Evolutionary conservation across 2,888 invertebrate species (phyloP).

Genomic region (Glyphotaelius pellucidus): DNA sequence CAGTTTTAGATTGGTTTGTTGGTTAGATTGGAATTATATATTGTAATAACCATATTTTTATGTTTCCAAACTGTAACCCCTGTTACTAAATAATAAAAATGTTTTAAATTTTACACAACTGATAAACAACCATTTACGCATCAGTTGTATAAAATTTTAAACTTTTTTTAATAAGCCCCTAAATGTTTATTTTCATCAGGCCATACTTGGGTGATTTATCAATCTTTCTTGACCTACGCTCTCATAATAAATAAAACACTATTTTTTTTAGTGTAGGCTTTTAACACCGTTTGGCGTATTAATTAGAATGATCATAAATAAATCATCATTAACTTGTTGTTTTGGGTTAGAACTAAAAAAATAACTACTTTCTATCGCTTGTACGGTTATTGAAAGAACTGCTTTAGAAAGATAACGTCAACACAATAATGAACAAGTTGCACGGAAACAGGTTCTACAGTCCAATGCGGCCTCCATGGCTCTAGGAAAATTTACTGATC

Average conservation of each 20-base stretch:
- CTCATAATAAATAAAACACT: background rate
- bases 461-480: background rate
- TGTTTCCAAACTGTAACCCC: too few species aligned
- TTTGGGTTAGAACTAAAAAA: background rate
- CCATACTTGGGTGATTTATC: background rate
- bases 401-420: background rate
- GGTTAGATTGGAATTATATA: too few species aligned
- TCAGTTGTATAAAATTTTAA: too few species aligned
- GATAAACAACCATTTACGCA: too few species aligned
- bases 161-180: too few species aligned
- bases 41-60: too few species aligned
- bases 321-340: background rate
- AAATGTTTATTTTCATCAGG: background rate
- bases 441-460: background rate
- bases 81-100: too few species aligned
- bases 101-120: too few species aligned
- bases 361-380: background rate
- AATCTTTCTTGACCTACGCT: background rate
- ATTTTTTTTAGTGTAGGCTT: background rate
- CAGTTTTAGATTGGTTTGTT: too few species aligned
- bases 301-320: background rate
- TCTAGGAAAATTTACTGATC: too few species aligned
- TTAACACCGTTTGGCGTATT: background rate
- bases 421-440: background rate
- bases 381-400: background rate